Evolutionary conservation across 2,888 invertebrate genomes (phyloP).

Genomic region (Drosophila ezoana): DNA sequence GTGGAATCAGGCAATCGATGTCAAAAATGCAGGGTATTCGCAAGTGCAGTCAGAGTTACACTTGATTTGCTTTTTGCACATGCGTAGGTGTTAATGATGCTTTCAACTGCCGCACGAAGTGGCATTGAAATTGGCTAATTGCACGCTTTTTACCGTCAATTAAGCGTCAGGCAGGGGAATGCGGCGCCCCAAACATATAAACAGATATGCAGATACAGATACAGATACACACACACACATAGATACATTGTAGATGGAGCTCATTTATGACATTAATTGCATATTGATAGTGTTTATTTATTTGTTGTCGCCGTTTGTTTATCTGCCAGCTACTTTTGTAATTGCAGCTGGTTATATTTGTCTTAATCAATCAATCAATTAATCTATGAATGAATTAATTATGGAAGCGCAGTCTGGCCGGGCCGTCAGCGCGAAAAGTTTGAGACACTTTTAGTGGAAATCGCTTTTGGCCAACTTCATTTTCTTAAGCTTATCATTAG

Average conservation of each 20-base stretch:
- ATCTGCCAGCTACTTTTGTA: constrained; percentile 9
- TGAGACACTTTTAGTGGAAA: constrained; percentile 1
- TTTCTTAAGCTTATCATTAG: constrained; percentile 48
- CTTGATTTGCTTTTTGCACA: not conserved
- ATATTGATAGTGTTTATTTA: constrained; percentile 67
- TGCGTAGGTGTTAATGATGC: constrained; percentile 45
- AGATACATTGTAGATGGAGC: constrained; percentile 7
- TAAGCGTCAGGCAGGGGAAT: constrained; percentile 21
- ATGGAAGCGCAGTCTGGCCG: constrained; percentile 14
- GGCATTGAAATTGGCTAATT: constrained; percentile 63
- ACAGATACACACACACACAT: constrained; percentile 3
- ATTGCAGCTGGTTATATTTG: constrained; percentile 14
- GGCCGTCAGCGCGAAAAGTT: not conserved
- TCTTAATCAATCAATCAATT: constrained; percentile 44
- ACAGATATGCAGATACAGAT: not conserved
- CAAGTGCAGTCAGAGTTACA: not conserved
- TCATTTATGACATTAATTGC: constrained; percentile 60
- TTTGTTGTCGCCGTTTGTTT: constrained; percentile 42
- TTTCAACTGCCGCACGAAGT: constrained; percentile 51
- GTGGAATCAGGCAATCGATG: not conserved
- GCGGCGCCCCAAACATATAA: constrained; percentile 22
- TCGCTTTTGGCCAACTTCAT: constrained; percentile 6
- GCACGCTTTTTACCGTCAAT: constrained; percentile 55
- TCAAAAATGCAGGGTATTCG: constrained; percentile 9
- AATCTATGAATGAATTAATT: constrained; percentile 24